Conservation (phyloP, 2,888 invertebrate genomes). For the Standfussiana lucernea region DNA sequence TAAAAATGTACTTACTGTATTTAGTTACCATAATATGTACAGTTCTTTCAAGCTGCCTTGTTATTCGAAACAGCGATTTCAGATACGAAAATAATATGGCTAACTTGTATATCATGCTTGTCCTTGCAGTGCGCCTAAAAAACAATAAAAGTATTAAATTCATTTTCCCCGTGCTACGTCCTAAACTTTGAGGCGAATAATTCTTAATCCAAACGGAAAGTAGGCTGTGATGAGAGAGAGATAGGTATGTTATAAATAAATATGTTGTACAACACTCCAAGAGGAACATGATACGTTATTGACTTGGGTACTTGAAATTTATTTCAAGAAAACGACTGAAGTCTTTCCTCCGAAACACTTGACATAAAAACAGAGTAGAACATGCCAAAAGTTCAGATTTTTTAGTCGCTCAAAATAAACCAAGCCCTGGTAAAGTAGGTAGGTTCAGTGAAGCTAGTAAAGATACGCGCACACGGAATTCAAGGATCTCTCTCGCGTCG, state of each 20-base stretch:
- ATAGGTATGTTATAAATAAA: neutral
- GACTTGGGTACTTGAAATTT: slow-evolving; percentile 31
- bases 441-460: slow-evolving; percentile 6
- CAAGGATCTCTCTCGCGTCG: slow-evolving; percentile 59
- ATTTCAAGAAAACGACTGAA: neutral
- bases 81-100: neutral
- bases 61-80: neutral
- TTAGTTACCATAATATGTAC: neutral
- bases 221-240: neutral
- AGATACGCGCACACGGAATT: slow-evolving; percentile 24
- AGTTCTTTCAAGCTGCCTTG: neutral
- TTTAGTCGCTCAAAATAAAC: slow-evolving; percentile 14
- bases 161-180: neutral
- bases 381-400: neutral
- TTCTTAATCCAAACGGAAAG: neutral
- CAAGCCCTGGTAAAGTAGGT: neutral
- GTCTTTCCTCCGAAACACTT: slow-evolving; percentile 12
- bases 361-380: neutral
- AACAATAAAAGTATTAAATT: neutral
- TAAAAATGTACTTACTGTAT: too few relatives aligned
- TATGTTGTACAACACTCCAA: slow-evolving; percentile 10
- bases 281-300: slow-evolving; percentile 7
- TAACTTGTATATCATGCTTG: neutral
- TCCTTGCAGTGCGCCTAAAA: neutral
- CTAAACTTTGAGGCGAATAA: neutral